Conservation (phyloP, 2,113 vertebrate species). For the Camelus bactrianus region DNA sequence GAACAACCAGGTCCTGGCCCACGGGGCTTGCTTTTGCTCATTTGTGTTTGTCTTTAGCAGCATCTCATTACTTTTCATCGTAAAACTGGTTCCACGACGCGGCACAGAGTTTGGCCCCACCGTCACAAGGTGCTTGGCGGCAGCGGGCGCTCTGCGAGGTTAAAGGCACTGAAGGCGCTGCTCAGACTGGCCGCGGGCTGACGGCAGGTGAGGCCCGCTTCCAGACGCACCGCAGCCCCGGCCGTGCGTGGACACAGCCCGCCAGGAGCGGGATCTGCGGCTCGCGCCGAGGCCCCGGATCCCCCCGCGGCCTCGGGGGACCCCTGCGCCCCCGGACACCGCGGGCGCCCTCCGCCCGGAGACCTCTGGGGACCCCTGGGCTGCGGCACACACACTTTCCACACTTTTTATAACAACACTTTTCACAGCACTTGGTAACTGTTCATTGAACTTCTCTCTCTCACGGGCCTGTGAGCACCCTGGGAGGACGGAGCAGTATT, state of each 20-base stretch:
- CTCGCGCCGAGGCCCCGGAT: no score
- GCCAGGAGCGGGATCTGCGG: no score
- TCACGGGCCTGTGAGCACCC: accelerated
- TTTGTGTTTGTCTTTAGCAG: neutral
- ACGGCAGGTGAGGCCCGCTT: no score
- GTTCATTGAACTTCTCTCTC: accelerated
- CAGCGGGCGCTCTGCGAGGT: neutral
- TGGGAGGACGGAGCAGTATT: accelerated
- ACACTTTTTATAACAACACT: no score
- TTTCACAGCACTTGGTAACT: accelerated
- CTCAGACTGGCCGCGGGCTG: no score
- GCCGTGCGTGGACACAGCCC: no score
- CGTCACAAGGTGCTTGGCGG: neutral
- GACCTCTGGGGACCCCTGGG: no score
- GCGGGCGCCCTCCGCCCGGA: accelerated
- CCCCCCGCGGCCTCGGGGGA: no score
- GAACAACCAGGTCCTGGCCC: accelerated
- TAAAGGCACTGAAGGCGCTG: accelerated
- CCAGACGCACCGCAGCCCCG: accelerated
- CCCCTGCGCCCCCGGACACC: accelerated
- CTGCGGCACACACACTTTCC: no score
- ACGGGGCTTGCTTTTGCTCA: no score
- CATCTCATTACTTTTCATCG: neutral
- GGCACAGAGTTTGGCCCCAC: neutral
- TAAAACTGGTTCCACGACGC: no score